Percentiles rank a stretch among this genome's conserved stretches.
Conservation (phyloP, 2,888 invertebrate species). For the Brassicogethes aeneus region DNA sequence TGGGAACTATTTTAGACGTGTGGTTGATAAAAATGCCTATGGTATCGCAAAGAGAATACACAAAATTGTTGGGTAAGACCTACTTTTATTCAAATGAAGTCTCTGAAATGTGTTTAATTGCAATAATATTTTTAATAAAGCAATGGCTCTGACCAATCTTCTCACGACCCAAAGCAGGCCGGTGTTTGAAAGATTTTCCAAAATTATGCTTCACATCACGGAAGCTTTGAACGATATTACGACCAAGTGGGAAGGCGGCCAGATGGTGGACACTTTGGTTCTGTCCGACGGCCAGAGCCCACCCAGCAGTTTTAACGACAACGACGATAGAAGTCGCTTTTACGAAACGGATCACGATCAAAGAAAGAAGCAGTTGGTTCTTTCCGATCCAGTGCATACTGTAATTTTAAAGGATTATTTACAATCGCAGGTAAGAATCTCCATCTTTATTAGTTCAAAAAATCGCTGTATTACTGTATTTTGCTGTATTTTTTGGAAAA, state of each 20-base stretch:
- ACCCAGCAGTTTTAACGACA: conserved; percentile 43
- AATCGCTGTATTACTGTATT: too few species aligned
- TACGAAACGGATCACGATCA: conserved; percentile 67
- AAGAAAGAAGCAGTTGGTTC: conserved; percentile 57
- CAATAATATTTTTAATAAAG: conserved; percentile 20
- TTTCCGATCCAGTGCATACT: conserved; percentile 71
- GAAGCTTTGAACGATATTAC: conserved; percentile 75
- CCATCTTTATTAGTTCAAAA: conserved; percentile 3
- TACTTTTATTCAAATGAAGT: not conserved
- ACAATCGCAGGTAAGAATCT: conserved; percentile 53
- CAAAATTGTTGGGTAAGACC: conserved; percentile 64
- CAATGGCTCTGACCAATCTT: conserved; percentile 55
- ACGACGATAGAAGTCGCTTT: conserved; percentile 44
- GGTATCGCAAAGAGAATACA: conserved; percentile 68
- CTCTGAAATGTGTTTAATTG: conserved; percentile 34
- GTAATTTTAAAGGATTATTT: conserved; percentile 65
- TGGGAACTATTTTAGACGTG: conserved; percentile 62
- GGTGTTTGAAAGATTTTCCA: conserved; percentile 62
- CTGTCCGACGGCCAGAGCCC: conserved; percentile 35
- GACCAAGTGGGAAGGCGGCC: conserved; percentile 62
- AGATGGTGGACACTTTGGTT: conserved; percentile 34
- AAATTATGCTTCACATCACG: conserved; percentile 62
- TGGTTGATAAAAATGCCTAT: conserved; percentile 75
- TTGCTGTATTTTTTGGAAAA: too few species aligned
- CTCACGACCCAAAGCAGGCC: conserved; percentile 59